Conservation (phyloP, 2,113 vertebrate species). For the Rhea americana region DNA sequence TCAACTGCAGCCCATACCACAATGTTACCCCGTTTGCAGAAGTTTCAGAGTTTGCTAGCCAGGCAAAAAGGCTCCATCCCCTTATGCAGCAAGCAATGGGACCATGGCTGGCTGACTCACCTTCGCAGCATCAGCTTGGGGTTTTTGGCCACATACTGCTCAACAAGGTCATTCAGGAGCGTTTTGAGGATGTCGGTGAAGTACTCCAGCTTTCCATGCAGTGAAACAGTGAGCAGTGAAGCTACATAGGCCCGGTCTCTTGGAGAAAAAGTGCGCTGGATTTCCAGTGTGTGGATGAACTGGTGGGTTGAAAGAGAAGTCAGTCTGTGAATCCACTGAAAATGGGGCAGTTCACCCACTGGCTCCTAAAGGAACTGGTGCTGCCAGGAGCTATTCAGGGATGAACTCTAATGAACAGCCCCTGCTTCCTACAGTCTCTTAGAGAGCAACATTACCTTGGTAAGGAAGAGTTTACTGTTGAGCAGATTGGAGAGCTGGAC, state of each 20-base stretch:
- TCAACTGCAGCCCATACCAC: background rate
- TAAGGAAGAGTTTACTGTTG: conserved; percentile 98
- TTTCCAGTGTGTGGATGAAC: conserved; percentile 98
- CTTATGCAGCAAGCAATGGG: background rate
- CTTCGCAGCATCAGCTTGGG: conserved; percentile 97
- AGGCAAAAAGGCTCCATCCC: background rate
- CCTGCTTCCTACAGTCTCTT: background rate
- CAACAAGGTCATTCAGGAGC: conserved; percentile 92
- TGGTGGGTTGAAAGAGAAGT: background rate
- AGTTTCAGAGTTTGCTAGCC: background rate
- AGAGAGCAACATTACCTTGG: conserved; percentile 82
- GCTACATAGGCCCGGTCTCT: conserved; percentile 95
- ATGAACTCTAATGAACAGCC: background rate
- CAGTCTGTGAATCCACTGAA: background rate
- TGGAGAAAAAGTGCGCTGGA: conserved; percentile 93
- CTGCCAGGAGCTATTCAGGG: background rate
- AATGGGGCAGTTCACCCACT: background rate
- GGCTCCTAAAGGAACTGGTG: background rate
- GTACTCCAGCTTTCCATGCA: conserved; percentile 96
- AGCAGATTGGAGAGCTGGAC: conserved; percentile 96
- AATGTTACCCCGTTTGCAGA: background rate
- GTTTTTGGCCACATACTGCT: conserved; percentile 97
- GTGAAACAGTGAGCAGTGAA: conserved; percentile 90
- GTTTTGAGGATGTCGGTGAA: conserved; percentile 98
- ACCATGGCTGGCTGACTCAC: conserved; percentile 60